These are phyloP conservation scores for Rattus rattus DNA, from an alignment of 2,113 vertebrate genomes.

Conservation along the genomic window DNA sequence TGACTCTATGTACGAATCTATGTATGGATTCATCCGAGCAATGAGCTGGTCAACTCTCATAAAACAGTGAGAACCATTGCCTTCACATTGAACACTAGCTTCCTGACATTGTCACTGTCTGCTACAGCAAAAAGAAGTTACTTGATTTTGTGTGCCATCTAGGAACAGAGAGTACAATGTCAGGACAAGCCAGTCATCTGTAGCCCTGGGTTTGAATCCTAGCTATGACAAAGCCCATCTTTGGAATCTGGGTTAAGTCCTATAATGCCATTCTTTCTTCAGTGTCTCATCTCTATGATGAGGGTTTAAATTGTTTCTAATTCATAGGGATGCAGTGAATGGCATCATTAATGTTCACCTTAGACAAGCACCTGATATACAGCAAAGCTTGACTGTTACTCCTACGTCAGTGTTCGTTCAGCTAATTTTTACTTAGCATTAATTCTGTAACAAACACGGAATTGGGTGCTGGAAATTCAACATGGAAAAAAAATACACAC, in stretches of 20 bases:
- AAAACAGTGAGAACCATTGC: not conserved
- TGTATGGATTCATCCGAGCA: not conserved
- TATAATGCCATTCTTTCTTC: not conserved
- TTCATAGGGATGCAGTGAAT: not conserved
- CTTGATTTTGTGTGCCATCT: not conserved
- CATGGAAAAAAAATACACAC: not conserved
- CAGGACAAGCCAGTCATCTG: not conserved
- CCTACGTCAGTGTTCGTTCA: not conserved
- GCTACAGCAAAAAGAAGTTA: not conserved
- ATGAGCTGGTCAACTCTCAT: not conserved
- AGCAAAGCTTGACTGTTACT: not conserved
- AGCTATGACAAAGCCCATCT: not conserved
- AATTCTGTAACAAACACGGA: not conserved
- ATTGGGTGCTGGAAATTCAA: not conserved
- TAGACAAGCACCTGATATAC: not conserved
- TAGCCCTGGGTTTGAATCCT: not conserved
- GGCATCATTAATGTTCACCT: not conserved
- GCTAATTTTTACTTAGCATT: not conserved
- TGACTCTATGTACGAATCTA: not conserved
- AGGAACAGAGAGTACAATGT: not conserved
- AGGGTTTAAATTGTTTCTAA: not conserved
- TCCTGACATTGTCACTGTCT: not conserved
- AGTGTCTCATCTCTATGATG: not conserved
- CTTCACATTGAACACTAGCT: conserved; percentile 36
- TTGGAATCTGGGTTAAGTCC: not conserved